Evolutionary conservation across 2,113 vertebrate species (phyloP).

Genomic region (Dermatemys mawii): DNA sequence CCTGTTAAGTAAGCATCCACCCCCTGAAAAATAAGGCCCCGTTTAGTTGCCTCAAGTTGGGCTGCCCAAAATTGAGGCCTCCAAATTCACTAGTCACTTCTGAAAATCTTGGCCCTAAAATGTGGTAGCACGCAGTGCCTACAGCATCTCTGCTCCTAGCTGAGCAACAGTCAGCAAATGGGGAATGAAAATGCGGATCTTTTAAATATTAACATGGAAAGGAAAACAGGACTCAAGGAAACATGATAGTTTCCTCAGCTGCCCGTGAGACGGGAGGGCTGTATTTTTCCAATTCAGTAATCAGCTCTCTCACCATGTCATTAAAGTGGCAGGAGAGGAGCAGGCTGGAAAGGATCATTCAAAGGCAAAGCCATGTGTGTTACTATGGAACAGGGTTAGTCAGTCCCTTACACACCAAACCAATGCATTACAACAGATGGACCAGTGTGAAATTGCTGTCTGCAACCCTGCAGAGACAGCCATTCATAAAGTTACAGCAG

Average conservation of each 20-base stretch:
- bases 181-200: slow-evolving; percentile 30
- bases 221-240: slow-evolving; percentile 18
- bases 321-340: neutral
- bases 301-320: neutral
- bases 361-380: neutral
- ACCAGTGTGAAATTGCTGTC: neutral
- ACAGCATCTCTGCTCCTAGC: neutral
- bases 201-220: slow-evolving; percentile 42
- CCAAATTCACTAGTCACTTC: neutral
- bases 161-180: neutral
- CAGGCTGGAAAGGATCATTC: neutral
- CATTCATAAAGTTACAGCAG: neutral
- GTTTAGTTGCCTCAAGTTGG: neutral
- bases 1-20: neutral
- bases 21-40: neutral
- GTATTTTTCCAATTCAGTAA: neutral
- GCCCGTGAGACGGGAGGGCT: neutral
- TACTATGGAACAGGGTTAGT: neutral
- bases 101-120: neutral
- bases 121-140: neutral
- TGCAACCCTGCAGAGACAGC: neutral
- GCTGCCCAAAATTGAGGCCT: neutral
- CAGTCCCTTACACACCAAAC: neutral
- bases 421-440: slow-evolving; percentile 36
- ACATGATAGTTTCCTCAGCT: neutral